Conservation (phyloP, 2,888 invertebrate species). For the Pyrrhosoma nymphula region DNA sequence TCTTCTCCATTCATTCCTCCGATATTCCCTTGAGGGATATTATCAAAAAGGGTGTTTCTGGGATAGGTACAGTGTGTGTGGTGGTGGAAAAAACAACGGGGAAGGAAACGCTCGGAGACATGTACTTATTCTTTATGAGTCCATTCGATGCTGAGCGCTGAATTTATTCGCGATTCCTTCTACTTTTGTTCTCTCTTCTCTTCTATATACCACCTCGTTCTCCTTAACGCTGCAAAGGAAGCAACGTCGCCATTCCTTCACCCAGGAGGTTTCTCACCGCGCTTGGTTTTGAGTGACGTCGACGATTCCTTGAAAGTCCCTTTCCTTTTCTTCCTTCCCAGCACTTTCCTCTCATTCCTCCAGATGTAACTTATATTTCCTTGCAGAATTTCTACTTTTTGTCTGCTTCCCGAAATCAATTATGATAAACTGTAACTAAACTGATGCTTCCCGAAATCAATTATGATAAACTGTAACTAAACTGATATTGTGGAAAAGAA, state of each 20-base stretch:
- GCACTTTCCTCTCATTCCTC: background rate
- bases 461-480: too few species aligned
- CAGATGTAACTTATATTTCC: background rate
- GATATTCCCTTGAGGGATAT: background rate
- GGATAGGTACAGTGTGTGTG: background rate
- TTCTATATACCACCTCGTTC: background rate
- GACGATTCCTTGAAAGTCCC: background rate
- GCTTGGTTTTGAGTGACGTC: background rate
- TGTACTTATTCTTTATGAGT: conserved; percentile 24
- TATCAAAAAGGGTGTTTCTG: background rate
- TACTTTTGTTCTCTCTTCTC: background rate
- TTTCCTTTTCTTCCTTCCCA: background rate
- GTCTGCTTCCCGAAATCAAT: too few species aligned
- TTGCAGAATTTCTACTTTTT: too few species aligned
- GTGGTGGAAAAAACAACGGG: background rate
- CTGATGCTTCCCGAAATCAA: too few species aligned
- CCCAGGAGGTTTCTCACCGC: background rate
- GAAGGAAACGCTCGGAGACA: background rate
- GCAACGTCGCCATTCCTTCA: background rate
- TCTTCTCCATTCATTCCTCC: background rate
- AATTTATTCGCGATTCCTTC: background rate
- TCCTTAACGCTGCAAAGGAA: background rate
- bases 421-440: too few species aligned
- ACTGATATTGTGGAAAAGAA: too few species aligned
- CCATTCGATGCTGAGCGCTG: background rate